Evolutionary conservation across 2,797 vertebrate genomes (phyloP), one percentile per base, ranked within the genome.

Genomic region (Oreonectes daqikongensis): DNA sequence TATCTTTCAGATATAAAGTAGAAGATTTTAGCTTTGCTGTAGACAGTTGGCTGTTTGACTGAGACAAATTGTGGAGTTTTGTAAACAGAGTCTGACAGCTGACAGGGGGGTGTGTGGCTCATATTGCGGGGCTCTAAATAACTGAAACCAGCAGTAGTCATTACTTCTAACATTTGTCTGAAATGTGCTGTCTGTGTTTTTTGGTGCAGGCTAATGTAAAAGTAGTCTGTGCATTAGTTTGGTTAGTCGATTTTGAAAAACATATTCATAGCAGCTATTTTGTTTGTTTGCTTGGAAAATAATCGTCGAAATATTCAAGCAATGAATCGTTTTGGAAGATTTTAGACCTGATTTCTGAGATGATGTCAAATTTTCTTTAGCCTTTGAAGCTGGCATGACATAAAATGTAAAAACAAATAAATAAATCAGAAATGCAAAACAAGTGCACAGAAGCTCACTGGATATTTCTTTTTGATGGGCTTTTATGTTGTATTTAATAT

Each of bases 111-210:
- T 61, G 65, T 28, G n/a, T 52, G 66, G 55, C 15, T 60, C 55
- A 17, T 50, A 69, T 77, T 57, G 20, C 15, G 2, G 1, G 30
- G 20, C 66, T 61, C 30, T 77, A 77, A 77, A 69, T 77, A 77
- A 77, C 55, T 69, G 15, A 30, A 77, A 50, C 46, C 55, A 60
- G 32, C 28, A 28, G 53, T 48, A 68, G 60, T 50, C 24, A 61
- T 68, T 69, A 12, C 55, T 76, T 76, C 10, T 40, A 50, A 0
- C 42, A 24, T 76, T 75, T 66, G 61, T 66, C 24, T 30, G 30
- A 35, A 60, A 35, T n/a, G 5, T 57, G 26, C 2, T 7, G 12
- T 50, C 52, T 32, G 35, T 24, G 8, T 44, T 67, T 22, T 46
- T 52, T 59, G 40, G 30, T 14, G 10, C 12, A 10, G 40, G 55